Evolutionary conservation across 2,888 invertebrate species (phyloP).

Genomic region (Lasioglossum vierecki): DNA sequence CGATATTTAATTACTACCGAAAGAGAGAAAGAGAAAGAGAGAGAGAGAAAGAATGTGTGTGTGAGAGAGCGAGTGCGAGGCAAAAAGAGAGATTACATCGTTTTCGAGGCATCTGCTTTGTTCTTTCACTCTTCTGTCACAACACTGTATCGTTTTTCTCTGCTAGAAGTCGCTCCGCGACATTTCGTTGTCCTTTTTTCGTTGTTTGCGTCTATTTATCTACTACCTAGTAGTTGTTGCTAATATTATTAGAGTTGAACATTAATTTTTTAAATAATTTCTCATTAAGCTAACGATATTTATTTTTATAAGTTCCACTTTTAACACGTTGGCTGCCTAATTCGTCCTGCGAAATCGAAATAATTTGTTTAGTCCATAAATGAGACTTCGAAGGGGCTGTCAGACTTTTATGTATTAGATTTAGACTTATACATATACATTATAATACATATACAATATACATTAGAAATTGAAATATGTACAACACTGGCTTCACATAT

Average conservation of each 20-base stretch:
- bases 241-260: not conserved
- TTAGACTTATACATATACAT: no score
- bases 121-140: constrained; percentile 22
- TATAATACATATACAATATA: no score
- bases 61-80: not conserved
- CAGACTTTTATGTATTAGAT: not conserved
- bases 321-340: not conserved
- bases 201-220: not conserved
- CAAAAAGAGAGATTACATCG: constrained; percentile 3
- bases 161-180: not conserved
- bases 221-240: not conserved
- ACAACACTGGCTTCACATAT: no score
- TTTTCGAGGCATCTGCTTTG: constrained; percentile 21
- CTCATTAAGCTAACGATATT: not conserved
- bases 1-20: constrained; percentile 35
- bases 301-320: not conserved
- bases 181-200: not conserved
- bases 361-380: not conserved
- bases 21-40: constrained; percentile 10
- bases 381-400: not conserved
- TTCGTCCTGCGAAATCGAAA: not conserved
- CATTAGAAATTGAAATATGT: not conserved
- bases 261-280: not conserved
- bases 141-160: not conserved
- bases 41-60: no score